Conservation (phyloP, 1,140 invertebrate species). For the Anastrepha obliqua region DNA sequence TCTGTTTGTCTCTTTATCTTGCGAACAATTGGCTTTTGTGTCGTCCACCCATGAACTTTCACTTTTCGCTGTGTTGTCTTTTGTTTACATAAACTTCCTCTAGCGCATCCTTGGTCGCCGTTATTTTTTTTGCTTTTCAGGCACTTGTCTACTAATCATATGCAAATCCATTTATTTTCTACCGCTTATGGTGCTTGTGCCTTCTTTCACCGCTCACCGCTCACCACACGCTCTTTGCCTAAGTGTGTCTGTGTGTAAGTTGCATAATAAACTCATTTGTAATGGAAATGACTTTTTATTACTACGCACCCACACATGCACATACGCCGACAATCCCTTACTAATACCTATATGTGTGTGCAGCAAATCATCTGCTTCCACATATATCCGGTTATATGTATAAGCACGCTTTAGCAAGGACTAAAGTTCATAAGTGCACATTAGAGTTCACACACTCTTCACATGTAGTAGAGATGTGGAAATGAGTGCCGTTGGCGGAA, state of each 20-base stretch:
- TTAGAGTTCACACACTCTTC: neutral
- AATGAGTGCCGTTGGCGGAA: neutral
- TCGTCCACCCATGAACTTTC: constrained; percentile 12
- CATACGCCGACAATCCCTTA: neutral
- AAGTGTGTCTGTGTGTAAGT: neutral
- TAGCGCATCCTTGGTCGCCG: neutral
- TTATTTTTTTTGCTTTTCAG: neutral
- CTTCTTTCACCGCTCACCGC: neutral
- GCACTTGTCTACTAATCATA: constrained; percentile 16
- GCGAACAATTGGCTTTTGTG: constrained; percentile 42
- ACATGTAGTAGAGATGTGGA: neutral
- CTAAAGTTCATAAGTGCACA: neutral
- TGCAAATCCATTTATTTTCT: constrained; percentile 54
- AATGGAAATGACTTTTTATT: constrained; percentile 53
- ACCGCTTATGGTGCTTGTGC: constrained; percentile 4
- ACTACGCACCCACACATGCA: neutral
- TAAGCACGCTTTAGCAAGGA: neutral
- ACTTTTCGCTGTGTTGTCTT: constrained; percentile 33
- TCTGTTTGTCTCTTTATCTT: neutral
- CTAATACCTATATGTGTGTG: neutral
- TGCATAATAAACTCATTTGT: constrained; percentile 54
- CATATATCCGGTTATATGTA: no score
- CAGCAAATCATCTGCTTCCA: neutral
- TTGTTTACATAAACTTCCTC: constrained; percentile 4
- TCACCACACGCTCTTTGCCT: neutral